Base-by-base conservation (phyloP, 2,113 vertebrate genomes). In the Cinclus mexicanus region DNA sequence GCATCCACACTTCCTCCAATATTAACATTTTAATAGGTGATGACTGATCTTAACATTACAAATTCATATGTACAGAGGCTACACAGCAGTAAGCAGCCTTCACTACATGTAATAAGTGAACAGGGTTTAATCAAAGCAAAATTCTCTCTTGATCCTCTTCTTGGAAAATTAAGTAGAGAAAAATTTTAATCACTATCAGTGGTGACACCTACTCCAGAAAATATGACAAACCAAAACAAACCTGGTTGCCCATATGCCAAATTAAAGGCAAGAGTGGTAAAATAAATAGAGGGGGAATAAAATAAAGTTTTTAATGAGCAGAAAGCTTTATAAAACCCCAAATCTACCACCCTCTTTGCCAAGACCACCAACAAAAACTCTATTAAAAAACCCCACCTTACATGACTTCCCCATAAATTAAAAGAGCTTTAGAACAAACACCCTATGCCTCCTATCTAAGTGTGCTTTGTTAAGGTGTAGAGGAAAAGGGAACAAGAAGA, bases 11-110 rank as follows among this genome's bases (percentile, higher is more conserved):
- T 95, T 94, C 82, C 79, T 88, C 83, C 83, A 72, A 23, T 59
- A 83, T 81, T 65, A 93, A 83, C 85, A 59, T 79, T 83, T 91
- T 93, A 85, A 83, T 80, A 88, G 35, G 44, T 71, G 68, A 78
- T 68, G 68, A 90, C 41, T 83, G 94, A 87, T 84, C 41, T 53
- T 37, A 71, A 74, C 49, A 19, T 70, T 47, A 78, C 44, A 57
- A 94, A 92, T 80, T 57, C 47, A 52, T 13, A 41, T 3, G 26
- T 23, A 74, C 46, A 55, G 60, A 89, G 60, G 85, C 52, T 80
- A 60, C 76, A 75, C 28, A 49, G 49, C 76, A 74, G 68, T 28
- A 39, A 86, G 75, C 64, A 70, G 44, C 29, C 35, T 50, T 41
- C 68, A 29, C 41, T 76, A 50, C 89, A 87, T 2, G 7, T 35